These are phyloP conservation scores for Myrmophylax atrothorax DNA, from an alignment of 2,113 vertebrate genomes.

Conservation along the genomic window DNA sequence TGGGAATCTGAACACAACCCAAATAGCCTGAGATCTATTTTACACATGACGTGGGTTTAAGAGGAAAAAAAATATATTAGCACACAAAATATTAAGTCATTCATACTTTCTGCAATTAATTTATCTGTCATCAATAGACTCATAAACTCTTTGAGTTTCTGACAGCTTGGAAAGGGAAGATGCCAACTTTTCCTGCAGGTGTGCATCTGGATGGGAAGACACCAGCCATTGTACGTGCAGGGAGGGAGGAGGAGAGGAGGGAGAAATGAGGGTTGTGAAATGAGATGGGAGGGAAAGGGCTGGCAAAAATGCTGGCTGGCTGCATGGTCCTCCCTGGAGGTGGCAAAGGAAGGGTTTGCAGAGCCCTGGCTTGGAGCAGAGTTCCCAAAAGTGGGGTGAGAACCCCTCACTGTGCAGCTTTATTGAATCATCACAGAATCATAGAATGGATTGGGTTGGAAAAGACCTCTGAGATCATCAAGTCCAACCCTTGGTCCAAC, in stretches of 20 bases:
- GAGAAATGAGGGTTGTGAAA: slow-evolving; percentile 70
- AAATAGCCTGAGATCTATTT: slow-evolving; percentile 67
- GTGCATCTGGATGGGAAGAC: slow-evolving; percentile 71
- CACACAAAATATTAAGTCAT: slow-evolving; percentile 82
- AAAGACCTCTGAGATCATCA: too few relatives aligned
- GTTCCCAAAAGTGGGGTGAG: background rate
- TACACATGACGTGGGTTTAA: slow-evolving; percentile 39
- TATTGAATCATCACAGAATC: background rate
- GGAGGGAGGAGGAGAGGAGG: slow-evolving; percentile 48
- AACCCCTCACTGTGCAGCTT: background rate
- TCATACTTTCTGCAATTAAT: slow-evolving; percentile 78
- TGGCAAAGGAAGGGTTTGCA: background rate
- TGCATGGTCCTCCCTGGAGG: background rate
- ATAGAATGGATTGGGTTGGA: too few relatives aligned
- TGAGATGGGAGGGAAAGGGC: slow-evolving; percentile 54
- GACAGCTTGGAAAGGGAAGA: slow-evolving; percentile 71
- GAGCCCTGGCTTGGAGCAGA: background rate
- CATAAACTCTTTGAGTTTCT: slow-evolving; percentile 72
- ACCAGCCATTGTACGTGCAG: slow-evolving; percentile 69
- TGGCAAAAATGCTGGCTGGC: slow-evolving; percentile 56
- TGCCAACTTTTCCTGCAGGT: slow-evolving; percentile 79
- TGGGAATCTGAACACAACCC: slow-evolving; percentile 17
- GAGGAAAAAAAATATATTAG: slow-evolving; percentile 55
- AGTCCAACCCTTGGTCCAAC: too few relatives aligned
- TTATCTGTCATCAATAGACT: slow-evolving; percentile 80